These are phyloP conservation scores for Myzus persicae DNA, from an alignment of 1,140 invertebrate species.

Conservation along the genomic window DNA sequence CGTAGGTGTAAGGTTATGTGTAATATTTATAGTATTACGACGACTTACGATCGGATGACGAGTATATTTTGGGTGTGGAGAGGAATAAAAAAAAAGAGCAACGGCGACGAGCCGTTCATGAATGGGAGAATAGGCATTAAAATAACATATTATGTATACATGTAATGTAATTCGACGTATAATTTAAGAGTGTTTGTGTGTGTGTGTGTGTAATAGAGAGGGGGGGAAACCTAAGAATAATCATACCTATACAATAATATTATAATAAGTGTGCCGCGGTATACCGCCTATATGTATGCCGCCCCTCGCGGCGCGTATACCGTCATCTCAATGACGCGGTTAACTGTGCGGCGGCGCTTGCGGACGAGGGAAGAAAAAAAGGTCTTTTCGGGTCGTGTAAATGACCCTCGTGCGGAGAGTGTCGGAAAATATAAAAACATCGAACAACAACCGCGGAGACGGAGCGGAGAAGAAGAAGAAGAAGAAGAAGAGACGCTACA, in stretches of 20 bases:
- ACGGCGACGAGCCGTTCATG: background rate
- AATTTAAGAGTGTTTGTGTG: too few relatives aligned
- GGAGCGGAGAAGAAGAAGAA: background rate
- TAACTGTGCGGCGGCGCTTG: background rate
- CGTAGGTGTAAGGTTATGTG: background rate
- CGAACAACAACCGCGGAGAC: background rate
- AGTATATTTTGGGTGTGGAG: background rate
- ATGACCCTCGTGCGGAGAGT: conserved; percentile 28
- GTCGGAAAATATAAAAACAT: background rate
- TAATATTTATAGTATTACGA: background rate
- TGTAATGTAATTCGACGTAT: background rate
- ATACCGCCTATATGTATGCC: background rate
- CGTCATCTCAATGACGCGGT: background rate
- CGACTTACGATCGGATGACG: background rate
- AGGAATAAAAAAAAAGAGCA: background rate
- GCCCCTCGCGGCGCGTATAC: background rate
- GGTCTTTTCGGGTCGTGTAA: conserved; percentile 47
- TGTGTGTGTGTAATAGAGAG: background rate
- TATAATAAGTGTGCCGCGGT: background rate
- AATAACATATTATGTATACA: background rate
- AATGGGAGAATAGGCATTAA: background rate
- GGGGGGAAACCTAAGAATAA: background rate
- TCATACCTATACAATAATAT: background rate
- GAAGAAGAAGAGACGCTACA: background rate
- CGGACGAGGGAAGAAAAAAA: conserved; percentile 18